Conservation (phyloP, 2,113 vertebrate species). For the Bostrychus sinensis region DNA sequence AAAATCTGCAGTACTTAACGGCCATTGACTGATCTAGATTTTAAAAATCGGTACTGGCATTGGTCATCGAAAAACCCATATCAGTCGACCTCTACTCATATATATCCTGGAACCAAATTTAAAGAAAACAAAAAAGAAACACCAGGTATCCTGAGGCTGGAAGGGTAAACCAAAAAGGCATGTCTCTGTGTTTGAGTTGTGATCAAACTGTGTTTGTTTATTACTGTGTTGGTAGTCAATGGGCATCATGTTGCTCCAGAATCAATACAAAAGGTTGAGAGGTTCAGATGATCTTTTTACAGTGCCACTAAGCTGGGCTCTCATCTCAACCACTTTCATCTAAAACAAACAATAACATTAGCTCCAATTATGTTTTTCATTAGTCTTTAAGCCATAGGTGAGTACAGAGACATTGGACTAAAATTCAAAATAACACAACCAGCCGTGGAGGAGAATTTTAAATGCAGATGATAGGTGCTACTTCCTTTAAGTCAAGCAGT, state of each 20-base stretch:
- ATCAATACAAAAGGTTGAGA: slow-evolving; percentile 70
- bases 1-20: no score
- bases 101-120: not conserved
- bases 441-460: not conserved
- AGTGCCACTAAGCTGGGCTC: slow-evolving; percentile 53
- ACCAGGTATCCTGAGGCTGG: not conserved
- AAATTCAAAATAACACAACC: slow-evolving; percentile 1
- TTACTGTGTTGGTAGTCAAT: slow-evolving; percentile 47
- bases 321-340: slow-evolving; percentile 63
- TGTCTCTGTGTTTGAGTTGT: slow-evolving; percentile 5
- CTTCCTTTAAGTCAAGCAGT: slow-evolving; percentile 12
- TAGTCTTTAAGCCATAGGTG: slow-evolving; percentile 20
- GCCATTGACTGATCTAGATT: no score
- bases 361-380: slow-evolving; percentile 45
- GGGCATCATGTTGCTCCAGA: slow-evolving; percentile 52
- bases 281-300: slow-evolving; percentile 64
- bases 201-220: slow-evolving; percentile 62
- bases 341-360: slow-evolving; percentile 54
- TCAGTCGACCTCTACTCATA: no score
- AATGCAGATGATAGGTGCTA: not conserved
- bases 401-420: slow-evolving; percentile 1
- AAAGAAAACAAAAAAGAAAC: not conserved
- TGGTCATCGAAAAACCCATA: no score
- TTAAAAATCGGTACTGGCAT: no score
- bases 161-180: not conserved